A percentile compares a stretch with the other conserved stretches of the same genome.
Conservation (phyloP, 2,113 vertebrate species). For the Poeciliopsis prolifica region DNA sequence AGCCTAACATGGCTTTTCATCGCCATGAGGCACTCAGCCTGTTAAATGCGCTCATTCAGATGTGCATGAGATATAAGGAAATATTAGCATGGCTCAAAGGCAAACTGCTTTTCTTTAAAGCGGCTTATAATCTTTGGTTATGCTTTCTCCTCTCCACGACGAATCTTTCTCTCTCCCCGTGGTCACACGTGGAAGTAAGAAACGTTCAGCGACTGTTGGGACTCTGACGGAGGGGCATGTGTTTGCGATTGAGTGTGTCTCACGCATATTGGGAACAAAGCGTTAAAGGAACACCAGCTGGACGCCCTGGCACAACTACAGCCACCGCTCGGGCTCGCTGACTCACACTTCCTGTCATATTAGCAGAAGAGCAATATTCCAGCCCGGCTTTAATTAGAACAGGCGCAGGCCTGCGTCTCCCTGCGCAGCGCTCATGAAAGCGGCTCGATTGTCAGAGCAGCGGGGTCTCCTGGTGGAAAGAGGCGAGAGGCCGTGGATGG, state of each 20-base stretch:
- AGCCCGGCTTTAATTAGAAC: conserved; percentile 74
- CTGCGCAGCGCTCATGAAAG: conserved; percentile 59
- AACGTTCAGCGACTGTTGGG: neutral
- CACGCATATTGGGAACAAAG: neutral
- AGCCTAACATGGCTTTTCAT: neutral
- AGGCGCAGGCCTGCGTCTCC: conserved; percentile 53
- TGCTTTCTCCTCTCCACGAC: neutral
- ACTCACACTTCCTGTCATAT: conserved; percentile 24
- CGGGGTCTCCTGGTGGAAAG: conserved; percentile 59
- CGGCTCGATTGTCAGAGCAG: conserved; percentile 61
- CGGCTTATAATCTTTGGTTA: neutral
- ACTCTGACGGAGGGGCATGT: neutral
- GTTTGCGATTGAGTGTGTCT: neutral
- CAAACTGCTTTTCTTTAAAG: no score
- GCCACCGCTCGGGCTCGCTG: conserved; percentile 24
- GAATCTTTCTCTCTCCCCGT: neutral
- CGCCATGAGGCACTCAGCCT: neutral
- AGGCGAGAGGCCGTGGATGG: conserved; percentile 39
- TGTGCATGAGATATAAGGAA: neutral
- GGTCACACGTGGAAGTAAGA: neutral
- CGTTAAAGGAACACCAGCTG: conserved; percentile 38
- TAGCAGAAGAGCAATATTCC: conserved; percentile 64
- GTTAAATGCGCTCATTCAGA: neutral
- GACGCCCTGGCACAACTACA: conserved; percentile 15
- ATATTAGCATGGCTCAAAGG: no score